Percentiles rank a stretch among this genome's conserved stretches.
phyloP scores from a whole-genome alignment of 2,888 invertebrate species.

The Neria commutata region DNA sequence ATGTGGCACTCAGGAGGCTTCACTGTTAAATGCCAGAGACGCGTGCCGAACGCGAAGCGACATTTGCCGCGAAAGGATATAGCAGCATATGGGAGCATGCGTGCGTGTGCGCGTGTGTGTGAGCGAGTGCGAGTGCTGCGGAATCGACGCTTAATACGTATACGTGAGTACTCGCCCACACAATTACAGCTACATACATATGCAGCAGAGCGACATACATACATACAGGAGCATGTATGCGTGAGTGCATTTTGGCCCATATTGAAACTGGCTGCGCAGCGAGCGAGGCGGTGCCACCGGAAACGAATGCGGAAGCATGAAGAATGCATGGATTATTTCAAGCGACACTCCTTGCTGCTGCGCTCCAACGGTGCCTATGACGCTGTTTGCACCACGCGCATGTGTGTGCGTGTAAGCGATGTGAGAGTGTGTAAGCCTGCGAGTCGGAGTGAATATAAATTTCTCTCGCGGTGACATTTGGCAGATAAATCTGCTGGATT shows the following conservation, averaged over 20 bases:
- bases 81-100: not conserved
- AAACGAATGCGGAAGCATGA: constrained; percentile 1
- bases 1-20: constrained; percentile 20
- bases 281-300: not conserved
- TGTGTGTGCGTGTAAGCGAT: too few relatives aligned
- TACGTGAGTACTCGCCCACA: not conserved
- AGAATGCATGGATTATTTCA: not conserved
- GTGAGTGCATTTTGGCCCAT: not conserved
- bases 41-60: constrained; percentile 46
- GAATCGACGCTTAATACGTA: not conserved
- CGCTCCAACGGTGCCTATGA: too few relatives aligned
- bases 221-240: constrained; percentile 3
- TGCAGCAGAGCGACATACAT: constrained; percentile 5
- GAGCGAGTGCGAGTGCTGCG: not conserved
- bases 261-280: not conserved
- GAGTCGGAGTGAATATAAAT: constrained; percentile 41
- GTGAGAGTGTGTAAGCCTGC: too few relatives aligned
- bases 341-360: not conserved
- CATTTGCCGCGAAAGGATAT: constrained; percentile 27
- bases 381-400: too few relatives aligned
- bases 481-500: constrained; percentile 43
- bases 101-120: constrained; percentile 4
- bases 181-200: not conserved
- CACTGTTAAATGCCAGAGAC: not conserved
- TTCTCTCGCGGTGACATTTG: constrained; percentile 50